Conservation (phyloP, 2,888 invertebrate species). For the Acleris cristana region DNA sequence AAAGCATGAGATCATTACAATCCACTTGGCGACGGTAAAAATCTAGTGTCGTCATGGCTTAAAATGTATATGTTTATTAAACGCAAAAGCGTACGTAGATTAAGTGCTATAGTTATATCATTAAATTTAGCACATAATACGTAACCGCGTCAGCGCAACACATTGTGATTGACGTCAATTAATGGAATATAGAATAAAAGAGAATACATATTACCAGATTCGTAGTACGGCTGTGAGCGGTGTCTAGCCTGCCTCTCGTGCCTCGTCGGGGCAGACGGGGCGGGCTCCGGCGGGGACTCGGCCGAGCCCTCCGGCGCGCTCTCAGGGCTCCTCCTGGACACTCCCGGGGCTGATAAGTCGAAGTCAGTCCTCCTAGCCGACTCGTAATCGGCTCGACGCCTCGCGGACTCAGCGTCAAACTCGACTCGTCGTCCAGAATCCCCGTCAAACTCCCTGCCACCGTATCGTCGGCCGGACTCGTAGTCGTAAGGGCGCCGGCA, state of each 20-base stretch:
- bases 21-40: too few species aligned
- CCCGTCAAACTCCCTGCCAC: constrained; percentile 69
- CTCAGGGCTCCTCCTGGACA: constrained; percentile 72
- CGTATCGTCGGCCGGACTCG: constrained; percentile 56
- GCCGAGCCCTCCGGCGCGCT: constrained; percentile 77
- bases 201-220: constrained; percentile 66
- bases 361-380: constrained; percentile 78
- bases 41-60: too few species aligned
- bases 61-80: too few species aligned
- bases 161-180: too few species aligned
- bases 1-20: too few species aligned
- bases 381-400: constrained; percentile 77
- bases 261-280: constrained; percentile 73
- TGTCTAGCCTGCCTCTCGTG: constrained; percentile 71
- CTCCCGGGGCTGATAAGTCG: constrained; percentile 74
- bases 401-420: constrained; percentile 73
- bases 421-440: constrained; percentile 72
- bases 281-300: constrained; percentile 79
- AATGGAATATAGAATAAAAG: too few species aligned
- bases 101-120: too few species aligned
- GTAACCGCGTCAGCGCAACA: too few species aligned
- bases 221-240: constrained; percentile 77
- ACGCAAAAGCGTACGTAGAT: too few species aligned
- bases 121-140: too few species aligned
- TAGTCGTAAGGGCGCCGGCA: constrained; percentile 74